These are phyloP conservation scores for Fragum whitleyi DNA, from an alignment of 2,888 invertebrate genomes.

Conservation along the genomic window DNA sequence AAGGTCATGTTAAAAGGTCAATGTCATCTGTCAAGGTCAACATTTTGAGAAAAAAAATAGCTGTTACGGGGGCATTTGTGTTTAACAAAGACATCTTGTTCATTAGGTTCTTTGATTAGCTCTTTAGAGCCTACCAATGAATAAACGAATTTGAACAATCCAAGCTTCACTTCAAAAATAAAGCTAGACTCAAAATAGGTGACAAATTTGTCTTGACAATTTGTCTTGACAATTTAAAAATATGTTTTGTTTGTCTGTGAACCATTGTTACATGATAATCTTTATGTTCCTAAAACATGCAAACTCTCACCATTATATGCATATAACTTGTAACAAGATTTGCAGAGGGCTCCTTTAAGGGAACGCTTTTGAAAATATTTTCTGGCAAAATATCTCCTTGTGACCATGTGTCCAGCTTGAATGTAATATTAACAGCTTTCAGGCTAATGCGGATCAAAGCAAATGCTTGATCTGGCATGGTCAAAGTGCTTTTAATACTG, in stretches of 20 bases:
- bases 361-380: background rate
- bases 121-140: background rate
- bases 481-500: background rate
- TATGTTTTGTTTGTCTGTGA: background rate
- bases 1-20: no score
- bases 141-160: conserved; percentile 1
- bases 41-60: no score
- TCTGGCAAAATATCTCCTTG: conserved; percentile 30
- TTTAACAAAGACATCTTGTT: no score
- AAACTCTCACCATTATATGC: conserved; percentile 2
- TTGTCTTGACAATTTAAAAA: background rate
- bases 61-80: no score
- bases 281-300: background rate
- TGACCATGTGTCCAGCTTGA: conserved; percentile 21
- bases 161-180: background rate
- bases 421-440: background rate
- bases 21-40: no score
- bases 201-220: background rate
- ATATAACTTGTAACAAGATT: background rate
- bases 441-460: conserved; percentile 10
- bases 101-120: no score
- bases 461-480: conserved; percentile 16
- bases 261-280: background rate
- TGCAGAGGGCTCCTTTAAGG: background rate
- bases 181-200: conserved; percentile 1